Conservation (phyloP, 2,113 vertebrate genomes). For the Leiothrix lutea region DNA sequence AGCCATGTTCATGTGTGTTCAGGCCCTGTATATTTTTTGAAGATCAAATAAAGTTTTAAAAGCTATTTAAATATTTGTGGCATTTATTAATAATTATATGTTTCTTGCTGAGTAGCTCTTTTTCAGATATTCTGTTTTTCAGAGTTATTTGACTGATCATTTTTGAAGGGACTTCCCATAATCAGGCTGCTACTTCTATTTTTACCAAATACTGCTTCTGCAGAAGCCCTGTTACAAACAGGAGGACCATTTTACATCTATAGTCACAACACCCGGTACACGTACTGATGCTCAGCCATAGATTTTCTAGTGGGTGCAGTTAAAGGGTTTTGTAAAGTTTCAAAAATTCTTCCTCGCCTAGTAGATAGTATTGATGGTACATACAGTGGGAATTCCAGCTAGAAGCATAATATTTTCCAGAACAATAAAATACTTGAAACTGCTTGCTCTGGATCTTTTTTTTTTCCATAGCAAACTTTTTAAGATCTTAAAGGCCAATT, state of each 20-base stretch:
- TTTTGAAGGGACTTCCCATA: neutral
- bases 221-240: neutral
- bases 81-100: neutral
- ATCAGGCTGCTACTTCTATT: neutral
- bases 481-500: neutral
- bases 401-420: slow-evolving; percentile 10
- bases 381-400: neutral
- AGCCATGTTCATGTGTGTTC: neutral
- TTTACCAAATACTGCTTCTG: neutral
- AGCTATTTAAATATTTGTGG: neutral
- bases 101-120: neutral
- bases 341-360: neutral
- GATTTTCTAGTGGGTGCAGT: neutral
- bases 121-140: neutral
- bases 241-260: neutral
- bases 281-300: fast-evolving
- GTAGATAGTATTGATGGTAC: neutral
- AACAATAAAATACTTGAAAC: slow-evolving; percentile 37
- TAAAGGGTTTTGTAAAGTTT: slow-evolving; percentile 18
- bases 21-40: neutral
- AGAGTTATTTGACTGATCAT: neutral
- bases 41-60: slow-evolving; percentile 33
- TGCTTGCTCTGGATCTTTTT: neutral
- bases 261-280: neutral
- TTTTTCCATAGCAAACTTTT: neutral